These are phyloP conservation scores for Kradibia gibbosae DNA, from an alignment of 1,140 invertebrate genomes.

Conservation along the genomic window DNA sequence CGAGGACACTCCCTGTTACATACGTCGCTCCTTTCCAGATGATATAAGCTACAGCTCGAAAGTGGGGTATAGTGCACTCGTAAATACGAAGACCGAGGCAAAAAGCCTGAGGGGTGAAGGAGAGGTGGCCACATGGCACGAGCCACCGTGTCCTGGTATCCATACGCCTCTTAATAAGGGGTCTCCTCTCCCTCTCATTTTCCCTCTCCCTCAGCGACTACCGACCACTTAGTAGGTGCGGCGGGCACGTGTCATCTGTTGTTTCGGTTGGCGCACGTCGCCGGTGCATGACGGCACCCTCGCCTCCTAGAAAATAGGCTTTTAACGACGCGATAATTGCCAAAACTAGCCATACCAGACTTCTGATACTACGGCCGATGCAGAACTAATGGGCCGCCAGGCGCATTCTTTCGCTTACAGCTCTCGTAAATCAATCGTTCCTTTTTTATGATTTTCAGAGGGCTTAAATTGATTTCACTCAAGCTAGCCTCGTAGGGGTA, in stretches of 20 bases:
- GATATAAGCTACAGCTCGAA: not conserved
- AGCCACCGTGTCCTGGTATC: conserved; percentile 15
- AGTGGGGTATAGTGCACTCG: not conserved
- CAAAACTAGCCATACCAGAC: not conserved
- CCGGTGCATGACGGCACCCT: conserved; percentile 38
- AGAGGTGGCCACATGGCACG: conserved; percentile 51
- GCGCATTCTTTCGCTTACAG: conserved; percentile 6
- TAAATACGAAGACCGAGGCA: not conserved
- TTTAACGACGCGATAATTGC: conserved; percentile 48
- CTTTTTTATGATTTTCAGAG: conserved; percentile 1
- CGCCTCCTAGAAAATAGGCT: conserved; percentile 28
- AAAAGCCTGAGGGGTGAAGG: conserved; percentile 17
- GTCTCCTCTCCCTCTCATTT: conserved; percentile 10
- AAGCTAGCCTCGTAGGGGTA: not conserved
- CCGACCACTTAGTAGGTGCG: too few species aligned
- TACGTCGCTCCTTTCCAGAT: conserved; percentile 1
- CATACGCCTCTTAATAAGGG: conserved; percentile 45
- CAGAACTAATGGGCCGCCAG: not conserved
- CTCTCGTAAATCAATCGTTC: conserved; percentile 35
- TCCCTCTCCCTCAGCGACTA: too few species aligned
- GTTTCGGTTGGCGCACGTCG: conserved; percentile 44
- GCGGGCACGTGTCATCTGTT: conserved; percentile 49
- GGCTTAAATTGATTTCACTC: conserved; percentile 34
- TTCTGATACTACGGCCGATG: not conserved
- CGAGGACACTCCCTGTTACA: not conserved